Percentiles rank a stretch among this genome's conserved stretches.
Evolutionary conservation across 2,888 invertebrate species (phyloP).

Genomic region (Agrilus cyanescens): DNA sequence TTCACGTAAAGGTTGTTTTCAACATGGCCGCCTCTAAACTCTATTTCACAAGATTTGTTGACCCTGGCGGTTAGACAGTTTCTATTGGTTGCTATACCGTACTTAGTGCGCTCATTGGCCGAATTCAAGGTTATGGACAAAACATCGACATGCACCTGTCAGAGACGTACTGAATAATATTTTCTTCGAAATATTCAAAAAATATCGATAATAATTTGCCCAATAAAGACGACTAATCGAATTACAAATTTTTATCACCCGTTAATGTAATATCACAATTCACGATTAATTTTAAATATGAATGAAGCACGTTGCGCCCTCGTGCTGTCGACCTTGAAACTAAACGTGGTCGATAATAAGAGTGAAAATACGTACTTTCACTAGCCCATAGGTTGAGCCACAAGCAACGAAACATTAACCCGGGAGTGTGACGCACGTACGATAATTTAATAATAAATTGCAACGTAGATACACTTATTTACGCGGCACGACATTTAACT

Average conservation of each 20-base stretch:
- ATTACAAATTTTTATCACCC: too few relatives aligned
- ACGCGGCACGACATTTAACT: too few relatives aligned
- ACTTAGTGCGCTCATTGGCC: conserved; percentile 31
- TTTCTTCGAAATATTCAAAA: background rate
- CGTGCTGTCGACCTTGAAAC: conserved; percentile 11
- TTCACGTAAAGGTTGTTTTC: conserved; percentile 37
- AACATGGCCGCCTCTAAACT: conserved; percentile 40
- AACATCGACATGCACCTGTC: conserved; percentile 38
- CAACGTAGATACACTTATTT: too few relatives aligned
- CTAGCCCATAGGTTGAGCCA: conserved; percentile 14
- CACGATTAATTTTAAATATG: conserved; percentile 7
- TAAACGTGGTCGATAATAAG: conserved; percentile 13
- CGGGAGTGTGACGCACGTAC: too few relatives aligned
- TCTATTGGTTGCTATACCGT: conserved; percentile 32
- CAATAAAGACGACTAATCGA: too few relatives aligned
- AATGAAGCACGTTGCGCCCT: conserved; percentile 9
- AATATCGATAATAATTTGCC: background rate
- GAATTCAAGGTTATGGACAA: conserved; percentile 38
- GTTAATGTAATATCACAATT: background rate
- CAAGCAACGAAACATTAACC: background rate
- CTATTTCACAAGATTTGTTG: conserved; percentile 41
- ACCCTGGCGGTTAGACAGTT: conserved; percentile 33
- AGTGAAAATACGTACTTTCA: conserved; percentile 16
- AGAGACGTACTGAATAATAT: conserved; percentile 10
- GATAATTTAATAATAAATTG: too few relatives aligned